phyloP scores from a whole-genome alignment of 2,113 vertebrate species.

The Lophochroa leadbeateri region DNA sequence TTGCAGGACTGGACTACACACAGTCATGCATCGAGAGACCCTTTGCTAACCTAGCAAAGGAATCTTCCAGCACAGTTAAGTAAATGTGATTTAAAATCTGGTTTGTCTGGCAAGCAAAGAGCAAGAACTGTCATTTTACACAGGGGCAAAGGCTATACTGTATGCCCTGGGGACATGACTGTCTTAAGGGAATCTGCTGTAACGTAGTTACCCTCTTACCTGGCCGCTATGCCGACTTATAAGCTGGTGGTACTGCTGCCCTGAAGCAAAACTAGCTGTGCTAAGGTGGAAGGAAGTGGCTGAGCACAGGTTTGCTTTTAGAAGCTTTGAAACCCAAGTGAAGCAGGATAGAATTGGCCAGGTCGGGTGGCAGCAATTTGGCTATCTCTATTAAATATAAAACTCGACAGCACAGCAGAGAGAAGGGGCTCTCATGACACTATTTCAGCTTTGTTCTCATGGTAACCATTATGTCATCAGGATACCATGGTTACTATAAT shows the following conservation, averaged over 20 bases:
- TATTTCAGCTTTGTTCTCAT: conserved; percentile 72
- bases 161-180: not conserved
- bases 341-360: not conserved
- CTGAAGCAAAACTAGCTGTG: not conserved
- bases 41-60: not conserved
- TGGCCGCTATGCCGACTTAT: not conserved
- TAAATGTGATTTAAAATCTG: not conserved
- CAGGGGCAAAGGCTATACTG: not conserved
- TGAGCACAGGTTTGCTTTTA: not conserved
- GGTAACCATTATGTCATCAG: conserved; percentile 73
- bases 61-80: not conserved
- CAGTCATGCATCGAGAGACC: not conserved
- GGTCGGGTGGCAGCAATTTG: conserved; percentile 22
- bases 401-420: conserved; percentile 4
- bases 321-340: not conserved
- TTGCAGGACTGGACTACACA: not conserved
- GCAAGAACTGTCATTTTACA: not conserved
- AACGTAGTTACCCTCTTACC: not conserved
- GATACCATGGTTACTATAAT: conserved; percentile 72
- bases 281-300: not conserved
- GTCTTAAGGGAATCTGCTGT: not conserved
- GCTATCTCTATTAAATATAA: conserved; percentile 43
- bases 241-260: not conserved
- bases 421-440: conserved; percentile 63
- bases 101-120: not conserved